A percentile compares a stretch with the other conserved stretches of the same genome.
Evolutionary conservation across 2,113 vertebrate genomes (phyloP).

Genomic region (Corapipo altera): DNA sequence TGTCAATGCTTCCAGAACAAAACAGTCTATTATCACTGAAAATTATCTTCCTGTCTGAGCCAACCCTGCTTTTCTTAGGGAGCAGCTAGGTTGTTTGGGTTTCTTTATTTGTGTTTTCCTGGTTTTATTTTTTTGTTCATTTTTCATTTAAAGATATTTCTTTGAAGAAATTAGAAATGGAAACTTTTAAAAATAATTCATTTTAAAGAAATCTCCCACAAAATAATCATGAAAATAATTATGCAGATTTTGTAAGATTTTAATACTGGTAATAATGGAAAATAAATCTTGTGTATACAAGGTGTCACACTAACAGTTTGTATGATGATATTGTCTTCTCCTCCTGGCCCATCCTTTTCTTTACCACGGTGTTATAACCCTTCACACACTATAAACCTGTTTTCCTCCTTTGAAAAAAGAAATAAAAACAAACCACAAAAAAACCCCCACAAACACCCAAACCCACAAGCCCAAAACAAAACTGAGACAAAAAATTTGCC

Average conservation of each 20-base stretch:
- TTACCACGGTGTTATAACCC: background rate
- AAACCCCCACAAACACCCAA: accelerated
- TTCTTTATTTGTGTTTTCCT: background rate
- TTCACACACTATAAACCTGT: background rate
- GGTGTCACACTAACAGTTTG: background rate
- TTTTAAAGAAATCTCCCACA: background rate
- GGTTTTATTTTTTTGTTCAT: background rate
- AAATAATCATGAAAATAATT: background rate
- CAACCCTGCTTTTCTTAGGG: background rate
- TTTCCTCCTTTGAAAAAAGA: background rate
- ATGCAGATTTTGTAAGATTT: background rate
- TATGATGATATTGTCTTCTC: background rate
- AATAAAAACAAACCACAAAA: background rate
- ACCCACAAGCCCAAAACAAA: background rate
- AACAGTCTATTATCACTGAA: background rate
- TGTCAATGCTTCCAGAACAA: background rate
- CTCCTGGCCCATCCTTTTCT: background rate
- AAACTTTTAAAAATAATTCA: background rate
- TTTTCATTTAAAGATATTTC: background rate
- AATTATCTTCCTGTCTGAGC: background rate
- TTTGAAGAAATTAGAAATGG: background rate
- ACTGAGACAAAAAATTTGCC: background rate
- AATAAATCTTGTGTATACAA: background rate
- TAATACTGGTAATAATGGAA: background rate
- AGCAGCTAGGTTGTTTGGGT: background rate